Evolutionary conservation across 2,888 invertebrate genomes (phyloP), one percentile per base, ranked within the genome.

Genomic region (Dendrolimus houi): DNA sequence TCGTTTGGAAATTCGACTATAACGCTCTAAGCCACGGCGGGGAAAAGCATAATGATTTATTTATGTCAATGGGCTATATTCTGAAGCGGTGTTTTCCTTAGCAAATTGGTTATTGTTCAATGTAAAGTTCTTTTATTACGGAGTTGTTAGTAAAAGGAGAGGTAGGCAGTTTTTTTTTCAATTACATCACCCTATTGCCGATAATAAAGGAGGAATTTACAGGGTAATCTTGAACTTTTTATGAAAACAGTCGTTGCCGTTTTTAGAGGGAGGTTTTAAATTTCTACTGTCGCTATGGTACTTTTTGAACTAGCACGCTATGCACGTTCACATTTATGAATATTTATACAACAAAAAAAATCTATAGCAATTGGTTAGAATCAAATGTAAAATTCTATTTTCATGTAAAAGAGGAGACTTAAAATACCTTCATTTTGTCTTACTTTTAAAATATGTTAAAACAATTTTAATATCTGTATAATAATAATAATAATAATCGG

Each of bases 81-180:
- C 75, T 67, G 70, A 75, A 74, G 77, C 81, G 71, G 77, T 82
- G 83, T 87, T 88, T 87, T 85, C 77, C 75, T 76, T 71, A 70
- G 62, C 79, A 89, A 89, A 89, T 89, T 87, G 89, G 86, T 89
- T 89, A 90, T 89, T 90, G 88, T 88, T 81, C 74, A 64, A 72
- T 72, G 79, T 85, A 87, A 87, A 88, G 73, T 85, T 85, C 83
- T 86, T 87, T 87, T 89, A 87, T 89, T 85, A 87, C 83, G 71
- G 62, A 73, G 71, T 86, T 86, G 83, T 87, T 88, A 87, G 88
- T 87, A 84, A 87, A 82, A 85, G 70, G 84, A 83, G 82, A 77
- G 66, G 53, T 69, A 74, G 79, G 79, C 72, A 74, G 74, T 29
- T 65, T 79, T 72, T 76, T 83, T 83, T 82, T 79, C 81, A 82